phyloP scores from a whole-genome alignment of 2,113 vertebrate species.

The Hyaena hyaena region DNA sequence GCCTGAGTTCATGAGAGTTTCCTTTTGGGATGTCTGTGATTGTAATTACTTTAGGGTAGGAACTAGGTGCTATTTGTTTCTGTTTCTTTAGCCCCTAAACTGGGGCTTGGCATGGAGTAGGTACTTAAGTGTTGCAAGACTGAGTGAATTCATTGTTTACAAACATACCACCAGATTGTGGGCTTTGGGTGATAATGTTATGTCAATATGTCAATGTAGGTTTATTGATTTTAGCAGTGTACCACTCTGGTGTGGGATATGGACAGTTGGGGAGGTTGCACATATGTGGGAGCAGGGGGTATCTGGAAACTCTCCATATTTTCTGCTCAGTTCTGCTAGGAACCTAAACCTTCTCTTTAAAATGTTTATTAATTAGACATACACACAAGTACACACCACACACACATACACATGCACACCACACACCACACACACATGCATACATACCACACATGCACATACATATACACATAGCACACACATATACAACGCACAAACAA shows the following conservation, averaged over 20 bases:
- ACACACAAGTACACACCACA: neutral
- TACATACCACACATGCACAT: too few relatives aligned
- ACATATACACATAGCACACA: neutral
- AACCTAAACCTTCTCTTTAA: neutral
- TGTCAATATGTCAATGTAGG: accelerated
- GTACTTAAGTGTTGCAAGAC: neutral
- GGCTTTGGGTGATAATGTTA: neutral
- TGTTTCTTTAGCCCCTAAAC: neutral
- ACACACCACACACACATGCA: too few relatives aligned
- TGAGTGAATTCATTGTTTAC: neutral
- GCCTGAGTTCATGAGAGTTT: too few relatives aligned
- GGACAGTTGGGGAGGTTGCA: too few relatives aligned
- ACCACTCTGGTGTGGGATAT: neutral
- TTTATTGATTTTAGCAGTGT: neutral
- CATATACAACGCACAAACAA: too few relatives aligned
- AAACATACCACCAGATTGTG: neutral
- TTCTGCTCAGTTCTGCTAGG: neutral
- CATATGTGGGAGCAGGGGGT: accelerated
- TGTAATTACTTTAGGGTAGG: accelerated
- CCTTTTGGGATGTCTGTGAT: neutral
- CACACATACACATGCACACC: too few relatives aligned
- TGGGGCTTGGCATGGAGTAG: neutral
- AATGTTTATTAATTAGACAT: neutral
- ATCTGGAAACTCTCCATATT: accelerated
- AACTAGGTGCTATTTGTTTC: too few relatives aligned